phyloP scores from a whole-genome alignment of 2,113 vertebrate species.

The Onychorhynchus coronatus region DNA sequence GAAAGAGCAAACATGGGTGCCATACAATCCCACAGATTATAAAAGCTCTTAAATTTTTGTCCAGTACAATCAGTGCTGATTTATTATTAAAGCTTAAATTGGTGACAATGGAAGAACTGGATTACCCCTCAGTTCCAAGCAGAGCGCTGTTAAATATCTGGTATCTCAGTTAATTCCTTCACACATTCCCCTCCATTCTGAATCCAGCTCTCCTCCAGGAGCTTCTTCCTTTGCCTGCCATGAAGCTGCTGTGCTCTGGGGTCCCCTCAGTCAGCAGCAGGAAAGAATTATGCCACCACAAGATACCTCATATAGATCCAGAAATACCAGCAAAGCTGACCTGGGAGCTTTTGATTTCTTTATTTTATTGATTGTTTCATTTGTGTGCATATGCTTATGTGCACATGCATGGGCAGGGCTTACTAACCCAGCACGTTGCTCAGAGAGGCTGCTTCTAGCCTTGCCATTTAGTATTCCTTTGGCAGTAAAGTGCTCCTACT shows the following conservation, averaged over 20 bases:
- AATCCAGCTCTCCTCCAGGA: neutral
- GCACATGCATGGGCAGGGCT: neutral
- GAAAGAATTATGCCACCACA: neutral
- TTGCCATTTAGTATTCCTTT: neutral
- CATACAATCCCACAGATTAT: neutral
- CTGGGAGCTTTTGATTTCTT: neutral
- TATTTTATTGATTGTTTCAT: neutral
- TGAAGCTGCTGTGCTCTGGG: neutral
- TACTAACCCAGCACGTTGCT: neutral
- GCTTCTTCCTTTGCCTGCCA: neutral
- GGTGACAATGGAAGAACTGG: neutral
- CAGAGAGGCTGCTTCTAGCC: neutral
- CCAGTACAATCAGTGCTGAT: neutral
- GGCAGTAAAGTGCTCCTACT: neutral
- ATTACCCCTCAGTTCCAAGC: neutral
- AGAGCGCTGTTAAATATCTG: neutral
- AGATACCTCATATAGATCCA: neutral
- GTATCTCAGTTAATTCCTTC: neutral
- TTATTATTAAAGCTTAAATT: neutral
- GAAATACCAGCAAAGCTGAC: neutral
- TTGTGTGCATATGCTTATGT: neutral
- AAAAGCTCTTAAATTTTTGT: neutral
- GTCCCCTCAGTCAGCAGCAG: neutral
- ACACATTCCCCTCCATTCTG: neutral
- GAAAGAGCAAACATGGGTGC: neutral